phyloP scores from a whole-genome alignment of 64 coral and sea anemone species.

The Pocillopora verrucosa region DNA sequence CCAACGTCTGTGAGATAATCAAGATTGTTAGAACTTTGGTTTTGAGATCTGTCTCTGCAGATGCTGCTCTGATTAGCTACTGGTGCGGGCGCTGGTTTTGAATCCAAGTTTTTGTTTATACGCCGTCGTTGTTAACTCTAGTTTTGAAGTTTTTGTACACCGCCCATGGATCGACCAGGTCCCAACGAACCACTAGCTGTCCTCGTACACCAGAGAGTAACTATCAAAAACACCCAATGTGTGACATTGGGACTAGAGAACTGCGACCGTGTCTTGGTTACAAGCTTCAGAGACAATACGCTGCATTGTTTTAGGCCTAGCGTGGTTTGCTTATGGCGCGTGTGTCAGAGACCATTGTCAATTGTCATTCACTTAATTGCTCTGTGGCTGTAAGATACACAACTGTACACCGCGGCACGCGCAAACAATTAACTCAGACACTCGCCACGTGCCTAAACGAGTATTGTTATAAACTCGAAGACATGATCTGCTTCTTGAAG shows the following conservation, averaged over 20 bases:
- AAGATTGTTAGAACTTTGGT: background rate
- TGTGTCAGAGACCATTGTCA: slow-evolving; percentile 55
- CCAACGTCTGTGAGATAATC: slow-evolving; percentile 31
- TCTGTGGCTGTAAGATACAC: slow-evolving; percentile 61
- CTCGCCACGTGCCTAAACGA: slow-evolving; percentile 57
- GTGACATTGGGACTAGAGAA: background rate
- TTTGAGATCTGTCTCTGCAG: background rate
- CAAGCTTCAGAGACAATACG: slow-evolving; percentile 16
- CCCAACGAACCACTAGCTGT: background rate
- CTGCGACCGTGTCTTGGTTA: slow-evolving; percentile 28
- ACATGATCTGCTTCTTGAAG: slow-evolving; percentile 25
- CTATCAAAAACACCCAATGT: slow-evolving; percentile 22
- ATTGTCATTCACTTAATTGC: slow-evolving; percentile 62
- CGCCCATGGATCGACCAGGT: slow-evolving; percentile 2
- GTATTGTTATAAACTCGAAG: slow-evolving; percentile 40
- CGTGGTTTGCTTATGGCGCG: slow-evolving; percentile 66
- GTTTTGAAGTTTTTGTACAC: slow-evolving; percentile 25
- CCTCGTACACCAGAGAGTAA: background rate
- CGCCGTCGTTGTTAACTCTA: slow-evolving; percentile 4
- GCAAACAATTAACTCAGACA: slow-evolving; percentile 53
- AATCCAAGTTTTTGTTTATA: slow-evolving; percentile 24
- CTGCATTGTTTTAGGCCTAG: slow-evolving; percentile 54
- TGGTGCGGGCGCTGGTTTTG: background rate
- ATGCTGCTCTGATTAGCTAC: slow-evolving; percentile 4
- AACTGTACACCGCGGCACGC: slow-evolving; percentile 52